Conservation (phyloP, 2,888 invertebrate genomes). For the Doris montereyensis region DNA sequence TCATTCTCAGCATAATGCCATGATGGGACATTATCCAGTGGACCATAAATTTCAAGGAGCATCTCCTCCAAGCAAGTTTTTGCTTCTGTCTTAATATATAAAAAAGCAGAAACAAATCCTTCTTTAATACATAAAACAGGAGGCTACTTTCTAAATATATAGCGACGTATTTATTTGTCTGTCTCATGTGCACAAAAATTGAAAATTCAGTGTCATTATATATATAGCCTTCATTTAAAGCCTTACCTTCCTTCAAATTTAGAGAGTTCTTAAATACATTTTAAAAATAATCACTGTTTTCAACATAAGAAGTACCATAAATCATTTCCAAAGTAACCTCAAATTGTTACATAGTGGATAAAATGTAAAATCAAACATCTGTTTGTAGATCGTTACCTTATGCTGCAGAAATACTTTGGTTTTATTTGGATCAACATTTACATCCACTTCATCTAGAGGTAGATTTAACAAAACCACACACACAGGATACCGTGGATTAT, state of each 20-base stretch:
- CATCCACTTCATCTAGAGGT: conserved; percentile 75
- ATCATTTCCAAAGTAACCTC: neutral
- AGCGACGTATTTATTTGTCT: too few relatives aligned
- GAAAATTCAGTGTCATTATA: too few relatives aligned
- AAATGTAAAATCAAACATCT: neutral
- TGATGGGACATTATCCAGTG: conserved; percentile 46
- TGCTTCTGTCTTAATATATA: conserved; percentile 23
- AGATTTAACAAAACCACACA: conserved; percentile 74
- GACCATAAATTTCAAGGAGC: conserved; percentile 51
- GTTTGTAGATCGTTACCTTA: conserved; percentile 73
- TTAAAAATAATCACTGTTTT: too few relatives aligned
- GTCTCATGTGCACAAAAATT: too few relatives aligned
- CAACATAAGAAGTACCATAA: too few relatives aligned
- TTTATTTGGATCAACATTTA: conserved; percentile 79
- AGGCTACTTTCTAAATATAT: too few relatives aligned
- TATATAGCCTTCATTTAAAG: too few relatives aligned
- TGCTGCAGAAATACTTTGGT: conserved; percentile 75
- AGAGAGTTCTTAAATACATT: neutral
- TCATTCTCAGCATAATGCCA: conserved; percentile 44
- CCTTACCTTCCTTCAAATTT: neutral
- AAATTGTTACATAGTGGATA: neutral
- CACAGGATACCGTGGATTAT: conserved; percentile 72
- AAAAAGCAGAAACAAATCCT: too few relatives aligned
- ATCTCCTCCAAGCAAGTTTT: conserved; percentile 41
- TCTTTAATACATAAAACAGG: too few relatives aligned